Evolutionary conservation across 2,113 vertebrate species (phyloP).

Genomic region (Tretioscincus oriximinensis): DNA sequence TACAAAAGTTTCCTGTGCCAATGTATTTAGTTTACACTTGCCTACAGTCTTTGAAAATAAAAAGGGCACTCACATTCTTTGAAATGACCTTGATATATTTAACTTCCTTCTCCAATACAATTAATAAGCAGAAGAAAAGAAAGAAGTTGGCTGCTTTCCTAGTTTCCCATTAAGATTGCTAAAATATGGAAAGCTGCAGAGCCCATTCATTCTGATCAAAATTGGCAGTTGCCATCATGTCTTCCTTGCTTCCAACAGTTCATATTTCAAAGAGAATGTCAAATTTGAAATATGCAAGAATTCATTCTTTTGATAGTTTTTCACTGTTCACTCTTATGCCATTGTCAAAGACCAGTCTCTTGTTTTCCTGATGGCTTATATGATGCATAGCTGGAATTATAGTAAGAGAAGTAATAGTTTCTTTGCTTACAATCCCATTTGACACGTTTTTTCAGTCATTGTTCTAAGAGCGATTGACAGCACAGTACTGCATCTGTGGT

Average conservation of each 20-base stretch:
- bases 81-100: constrained; percentile 24
- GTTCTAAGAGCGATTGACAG: too few relatives aligned
- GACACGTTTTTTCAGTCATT: neutral
- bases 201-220: constrained; percentile 36
- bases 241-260: neutral
- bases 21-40: neutral
- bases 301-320: neutral
- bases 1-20: neutral
- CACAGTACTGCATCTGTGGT: neutral
- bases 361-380: neutral
- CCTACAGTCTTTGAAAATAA: neutral
- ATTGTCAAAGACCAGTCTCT: neutral
- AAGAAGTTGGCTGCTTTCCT: constrained; percentile 52
- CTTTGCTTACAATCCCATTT: neutral
- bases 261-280: constrained; percentile 14
- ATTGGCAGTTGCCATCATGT: constrained; percentile 19
- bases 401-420: neutral
- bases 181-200: constrained; percentile 47
- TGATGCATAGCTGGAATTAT: neutral
- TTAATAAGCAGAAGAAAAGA: constrained; percentile 32
- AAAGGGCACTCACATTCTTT: neutral
- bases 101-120: constrained; percentile 32
- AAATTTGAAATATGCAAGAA: neutral
- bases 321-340: neutral
- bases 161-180: constrained; percentile 63